Percentiles rank a stretch among this genome's conserved stretches.
Evolutionary conservation across 2,888 invertebrate genomes (phyloP).

Genomic region (Omphaloscelis lunosa): DNA sequence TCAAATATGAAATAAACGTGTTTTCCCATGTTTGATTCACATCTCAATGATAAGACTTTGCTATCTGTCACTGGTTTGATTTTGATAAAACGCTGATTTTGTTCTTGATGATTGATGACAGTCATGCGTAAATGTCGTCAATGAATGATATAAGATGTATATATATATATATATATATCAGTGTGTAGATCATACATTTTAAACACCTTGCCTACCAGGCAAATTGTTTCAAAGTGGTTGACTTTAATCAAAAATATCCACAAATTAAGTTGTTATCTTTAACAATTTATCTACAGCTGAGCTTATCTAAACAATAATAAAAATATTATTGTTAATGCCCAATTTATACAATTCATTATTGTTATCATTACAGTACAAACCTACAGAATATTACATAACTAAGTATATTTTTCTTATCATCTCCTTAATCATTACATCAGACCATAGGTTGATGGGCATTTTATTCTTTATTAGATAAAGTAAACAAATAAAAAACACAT

Average conservation of each 20-base stretch:
- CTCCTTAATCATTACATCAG: neutral
- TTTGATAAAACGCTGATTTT: conserved; percentile 48
- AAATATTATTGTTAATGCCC: neutral
- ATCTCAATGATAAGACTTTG: conserved; percentile 42
- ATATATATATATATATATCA: no score
- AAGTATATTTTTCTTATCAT: neutral
- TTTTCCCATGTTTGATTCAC: conserved; percentile 44
- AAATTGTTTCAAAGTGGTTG: neutral
- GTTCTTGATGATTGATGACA: conserved; percentile 47
- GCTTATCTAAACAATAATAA: conserved; percentile 25
- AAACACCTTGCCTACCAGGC: no score
- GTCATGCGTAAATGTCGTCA: conserved; percentile 32
- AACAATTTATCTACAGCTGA: conserved; percentile 2
- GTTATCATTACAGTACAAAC: neutral
- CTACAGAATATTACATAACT: neutral
- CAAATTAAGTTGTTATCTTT: conserved; percentile 20
- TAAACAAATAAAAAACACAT: conserved; percentile 30
- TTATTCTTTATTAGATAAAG: conserved; percentile 10
- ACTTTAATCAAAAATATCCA: neutral
- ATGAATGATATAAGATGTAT: neutral
- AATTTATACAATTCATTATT: neutral
- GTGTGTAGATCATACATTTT: neutral
- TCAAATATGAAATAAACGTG: conserved; percentile 37
- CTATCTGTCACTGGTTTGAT: conserved; percentile 39
- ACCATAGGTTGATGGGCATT: neutral